These are phyloP conservation scores for Neotragus pygmaeus DNA, from an alignment of 2,113 vertebrate species.

Conservation along the genomic window DNA sequence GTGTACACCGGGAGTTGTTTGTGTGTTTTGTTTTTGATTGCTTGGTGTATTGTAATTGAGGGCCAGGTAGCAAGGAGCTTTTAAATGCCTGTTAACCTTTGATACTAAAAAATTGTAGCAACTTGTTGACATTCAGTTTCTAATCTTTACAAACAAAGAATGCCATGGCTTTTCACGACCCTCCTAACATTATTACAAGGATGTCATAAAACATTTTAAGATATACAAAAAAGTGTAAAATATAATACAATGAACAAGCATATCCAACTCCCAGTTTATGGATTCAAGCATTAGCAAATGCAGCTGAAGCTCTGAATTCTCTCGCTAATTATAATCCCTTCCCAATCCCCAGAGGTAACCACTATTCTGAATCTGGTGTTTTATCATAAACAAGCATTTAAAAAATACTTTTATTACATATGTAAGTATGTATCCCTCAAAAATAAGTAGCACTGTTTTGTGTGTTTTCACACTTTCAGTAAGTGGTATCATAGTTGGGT, in stretches of 20 bases:
- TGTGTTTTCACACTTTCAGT: background rate
- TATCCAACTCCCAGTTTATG: background rate
- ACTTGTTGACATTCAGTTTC: background rate
- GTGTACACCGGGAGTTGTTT: background rate
- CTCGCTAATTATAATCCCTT: background rate
- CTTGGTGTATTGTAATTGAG: background rate
- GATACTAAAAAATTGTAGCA: background rate
- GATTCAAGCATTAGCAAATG: background rate
- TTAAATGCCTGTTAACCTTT: background rate
- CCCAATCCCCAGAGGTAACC: background rate
- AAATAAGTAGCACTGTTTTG: background rate
- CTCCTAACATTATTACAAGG: background rate
- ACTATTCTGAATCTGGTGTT: background rate
- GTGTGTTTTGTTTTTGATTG: background rate
- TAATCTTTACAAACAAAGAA: background rate
- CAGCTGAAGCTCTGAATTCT: background rate
- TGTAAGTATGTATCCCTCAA: background rate
- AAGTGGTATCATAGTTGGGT: background rate
- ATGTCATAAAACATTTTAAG: background rate
- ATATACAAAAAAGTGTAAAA: background rate
- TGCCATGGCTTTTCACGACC: background rate
- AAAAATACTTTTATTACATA: background rate
- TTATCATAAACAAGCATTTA: background rate
- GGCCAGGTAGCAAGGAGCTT: background rate
- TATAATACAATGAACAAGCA: background rate